Evolutionary conservation across 2,888 invertebrate genomes (phyloP), one percentile per base, ranked within the genome.

Genomic region (Morpho deidamia): DNA sequence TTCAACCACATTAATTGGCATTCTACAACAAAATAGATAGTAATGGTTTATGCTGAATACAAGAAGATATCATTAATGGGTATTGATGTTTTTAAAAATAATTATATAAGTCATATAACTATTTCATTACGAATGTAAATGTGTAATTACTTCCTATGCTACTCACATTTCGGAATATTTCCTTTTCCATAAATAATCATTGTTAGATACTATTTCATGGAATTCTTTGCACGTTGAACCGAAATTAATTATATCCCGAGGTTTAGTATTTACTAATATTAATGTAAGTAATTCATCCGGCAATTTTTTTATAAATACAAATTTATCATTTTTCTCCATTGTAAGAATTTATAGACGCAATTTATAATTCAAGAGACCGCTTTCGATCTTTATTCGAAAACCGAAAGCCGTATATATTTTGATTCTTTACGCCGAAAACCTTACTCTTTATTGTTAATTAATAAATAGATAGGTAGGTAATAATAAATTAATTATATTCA

Each of bases 141-240:
- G 23, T 5, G 23, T 23, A 23, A 23, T 23, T 23, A 23, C 23
- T 1, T 23, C 4, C 5, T 8, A 43, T 11, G 11, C 44, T 11
- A 60, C 83, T 78, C 71, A 84, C 83, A 61, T 60, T 48, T 58
- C 48, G 58, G 66, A 71, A 14, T 74, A 69, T 55, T 74, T 72
- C 8, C 56, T 58, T 61, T 74, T 83, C 81, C 83, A 83, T 8
- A 84, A 64, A 49, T 60, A 62, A 42, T 77, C 71, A 61, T 81
- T 81, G 43, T 67, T 72, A n/a, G 71, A 74, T 1, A 92, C 76
- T 48, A 89, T 66, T 55, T 82, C 76, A 63, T 88, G 72, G 54
- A 91, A 89, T 38, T 81, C 81, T 64, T 83, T 90, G 71, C 91
- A 92, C 11, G 92, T 91, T 47, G 78, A 65, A 12, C 90, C 81